phyloP scores from a whole-genome alignment of 2,797 vertebrate genomes.

The Percopsis omiscomaycus region DNA sequence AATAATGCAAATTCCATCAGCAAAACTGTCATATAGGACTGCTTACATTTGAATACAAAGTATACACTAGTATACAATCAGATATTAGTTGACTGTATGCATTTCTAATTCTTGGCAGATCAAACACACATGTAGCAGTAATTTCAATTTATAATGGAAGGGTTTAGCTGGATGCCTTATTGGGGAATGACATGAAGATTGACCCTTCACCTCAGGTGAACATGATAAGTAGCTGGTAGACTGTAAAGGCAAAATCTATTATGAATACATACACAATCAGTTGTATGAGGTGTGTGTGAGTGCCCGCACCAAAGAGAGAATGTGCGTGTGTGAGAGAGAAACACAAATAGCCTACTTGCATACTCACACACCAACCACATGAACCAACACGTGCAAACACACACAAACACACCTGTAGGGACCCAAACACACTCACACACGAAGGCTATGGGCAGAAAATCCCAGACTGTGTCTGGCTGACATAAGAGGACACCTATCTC shows the following conservation, averaged over 20 bases:
- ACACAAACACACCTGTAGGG: conserved; percentile 30
- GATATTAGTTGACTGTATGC: too few relatives aligned
- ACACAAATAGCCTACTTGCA: too few relatives aligned
- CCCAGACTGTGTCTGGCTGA: conserved; percentile 45
- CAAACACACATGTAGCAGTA: conserved; percentile 52
- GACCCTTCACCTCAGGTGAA: conserved; percentile 61
- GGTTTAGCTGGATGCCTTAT: conserved; percentile 45
- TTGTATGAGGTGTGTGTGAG: too few relatives aligned
- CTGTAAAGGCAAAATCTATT: conserved; percentile 50
- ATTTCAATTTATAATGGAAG: conserved; percentile 44
- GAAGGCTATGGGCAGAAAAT: conserved; percentile 30
- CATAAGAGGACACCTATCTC: conserved; percentile 69
- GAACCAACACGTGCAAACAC: not conserved
- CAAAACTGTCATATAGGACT: too few relatives aligned
- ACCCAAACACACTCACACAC: conserved; percentile 36
- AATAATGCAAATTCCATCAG: not conserved
- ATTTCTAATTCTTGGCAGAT: conserved; percentile 30
- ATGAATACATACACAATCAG: conserved; percentile 15
- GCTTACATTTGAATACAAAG: too few relatives aligned
- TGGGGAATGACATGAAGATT: conserved; percentile 56
- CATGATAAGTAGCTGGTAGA: conserved; percentile 39
- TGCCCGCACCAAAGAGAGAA: too few relatives aligned
- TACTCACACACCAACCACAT: too few relatives aligned
- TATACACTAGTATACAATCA: too few relatives aligned
- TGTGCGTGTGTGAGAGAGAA: too few relatives aligned